phyloP scores from a whole-genome alignment of 2,888 invertebrate genomes.

The Argynnis bischoffii region DNA sequence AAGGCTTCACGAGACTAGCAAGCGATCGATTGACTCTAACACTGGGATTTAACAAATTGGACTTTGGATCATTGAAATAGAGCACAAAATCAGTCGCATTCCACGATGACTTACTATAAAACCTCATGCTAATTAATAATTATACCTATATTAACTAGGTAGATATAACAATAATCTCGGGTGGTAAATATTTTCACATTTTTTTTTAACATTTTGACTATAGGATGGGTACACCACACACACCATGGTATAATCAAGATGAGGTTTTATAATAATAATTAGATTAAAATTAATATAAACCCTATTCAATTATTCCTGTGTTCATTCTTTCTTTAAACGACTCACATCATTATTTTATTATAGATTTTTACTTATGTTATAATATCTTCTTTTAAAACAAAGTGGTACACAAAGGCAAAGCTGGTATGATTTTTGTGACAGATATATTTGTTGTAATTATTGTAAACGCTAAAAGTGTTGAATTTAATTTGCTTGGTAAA shows the following conservation, averaged over 20 bases:
- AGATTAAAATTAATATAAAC: too few species aligned
- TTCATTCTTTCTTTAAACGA: too few species aligned
- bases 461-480: not conserved
- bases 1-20: slow-evolving; percentile 52
- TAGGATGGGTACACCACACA: too few species aligned
- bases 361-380: not conserved
- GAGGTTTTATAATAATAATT: too few species aligned
- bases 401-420: not conserved
- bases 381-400: not conserved
- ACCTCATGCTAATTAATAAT: too few species aligned
- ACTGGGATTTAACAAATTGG: slow-evolving; percentile 10
- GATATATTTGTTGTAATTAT: not conserved
- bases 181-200: too few species aligned
- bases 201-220: too few species aligned
- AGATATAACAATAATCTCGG: too few species aligned
- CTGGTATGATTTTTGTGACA: not conserved
- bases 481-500: not conserved
- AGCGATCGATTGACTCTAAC: slow-evolving; percentile 47
- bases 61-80: slow-evolving; percentile 13
- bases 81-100: slow-evolving; percentile 24
- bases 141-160: too few species aligned
- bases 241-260: too few species aligned
- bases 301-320: too few species aligned
- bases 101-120: too few species aligned
- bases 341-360: not conserved